Evolutionary conservation across 1,140 invertebrate species (phyloP).

Genomic region (Aporrectodea caliginosa): DNA sequence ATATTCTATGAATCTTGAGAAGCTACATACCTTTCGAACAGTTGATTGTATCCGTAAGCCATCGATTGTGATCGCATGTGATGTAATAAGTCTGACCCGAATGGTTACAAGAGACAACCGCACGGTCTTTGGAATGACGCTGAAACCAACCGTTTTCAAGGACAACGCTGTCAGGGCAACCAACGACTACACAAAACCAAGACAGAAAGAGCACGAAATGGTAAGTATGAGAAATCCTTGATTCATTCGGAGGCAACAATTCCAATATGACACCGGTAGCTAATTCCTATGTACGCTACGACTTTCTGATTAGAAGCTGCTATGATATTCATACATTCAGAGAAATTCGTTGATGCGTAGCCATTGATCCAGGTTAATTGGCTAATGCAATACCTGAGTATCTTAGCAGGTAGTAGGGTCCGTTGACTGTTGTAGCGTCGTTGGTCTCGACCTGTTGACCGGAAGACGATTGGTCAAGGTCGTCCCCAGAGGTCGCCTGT

Average conservation of each 20-base stretch:
- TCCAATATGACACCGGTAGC: too few relatives aligned
- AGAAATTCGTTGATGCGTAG: neutral
- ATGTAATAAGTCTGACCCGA: neutral
- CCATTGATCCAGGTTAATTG: neutral
- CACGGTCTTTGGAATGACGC: neutral
- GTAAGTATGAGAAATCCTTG: neutral
- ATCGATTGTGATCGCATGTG: neutral
- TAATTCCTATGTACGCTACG: too few relatives aligned
- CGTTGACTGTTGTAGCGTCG: neutral
- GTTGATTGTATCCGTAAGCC: neutral
- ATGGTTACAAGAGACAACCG: neutral
- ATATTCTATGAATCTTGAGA: neutral
- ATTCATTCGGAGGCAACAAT: too few relatives aligned
- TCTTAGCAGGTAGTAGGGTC: neutral
- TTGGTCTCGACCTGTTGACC: neutral
- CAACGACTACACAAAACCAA: neutral
- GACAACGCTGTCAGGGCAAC: neutral
- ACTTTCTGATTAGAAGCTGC: too few relatives aligned
- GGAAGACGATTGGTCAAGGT: neutral
- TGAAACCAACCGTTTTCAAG: neutral
- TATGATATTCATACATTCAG: neutral
- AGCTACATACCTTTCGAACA: neutral
- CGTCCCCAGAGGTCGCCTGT: neutral
- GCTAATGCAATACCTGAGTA: neutral
- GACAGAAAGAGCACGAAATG: neutral